Evolutionary conservation across 2,797 vertebrate species (phyloP).

Genomic region (Pseudotriccus pelzelni): DNA sequence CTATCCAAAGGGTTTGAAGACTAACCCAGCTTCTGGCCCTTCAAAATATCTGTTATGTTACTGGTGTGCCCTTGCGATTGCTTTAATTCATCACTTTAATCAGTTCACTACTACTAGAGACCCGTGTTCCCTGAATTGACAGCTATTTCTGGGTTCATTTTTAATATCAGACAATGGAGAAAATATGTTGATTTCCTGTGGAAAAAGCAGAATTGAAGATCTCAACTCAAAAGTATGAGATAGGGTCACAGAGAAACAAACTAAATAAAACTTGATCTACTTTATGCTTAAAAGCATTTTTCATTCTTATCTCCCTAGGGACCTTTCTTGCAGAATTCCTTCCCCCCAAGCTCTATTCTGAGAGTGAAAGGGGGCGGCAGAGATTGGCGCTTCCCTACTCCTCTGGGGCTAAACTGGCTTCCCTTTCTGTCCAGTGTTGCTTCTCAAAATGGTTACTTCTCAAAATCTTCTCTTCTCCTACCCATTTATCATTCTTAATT

Average conservation of each 20-base stretch:
- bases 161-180: background rate
- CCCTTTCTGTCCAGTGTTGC: background rate
- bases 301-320: background rate
- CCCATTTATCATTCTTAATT: background rate
- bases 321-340: background rate
- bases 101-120: background rate
- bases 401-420: background rate
- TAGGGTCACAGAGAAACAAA: background rate
- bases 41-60: background rate
- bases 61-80: rapidly evolving
- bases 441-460: background rate
- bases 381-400: rapidly evolving
- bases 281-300: background rate
- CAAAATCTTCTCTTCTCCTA: background rate
- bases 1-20: background rate
- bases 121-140: background rate
- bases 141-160: background rate
- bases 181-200: background rate
- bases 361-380: rapidly evolving
- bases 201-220: background rate
- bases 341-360: background rate
- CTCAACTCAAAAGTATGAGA: background rate
- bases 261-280: background rate
- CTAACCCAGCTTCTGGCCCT: background rate
- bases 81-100: background rate